phyloP scores from a whole-genome alignment of 2,888 invertebrate species.

The Marasmarcha lunaedactyla region DNA sequence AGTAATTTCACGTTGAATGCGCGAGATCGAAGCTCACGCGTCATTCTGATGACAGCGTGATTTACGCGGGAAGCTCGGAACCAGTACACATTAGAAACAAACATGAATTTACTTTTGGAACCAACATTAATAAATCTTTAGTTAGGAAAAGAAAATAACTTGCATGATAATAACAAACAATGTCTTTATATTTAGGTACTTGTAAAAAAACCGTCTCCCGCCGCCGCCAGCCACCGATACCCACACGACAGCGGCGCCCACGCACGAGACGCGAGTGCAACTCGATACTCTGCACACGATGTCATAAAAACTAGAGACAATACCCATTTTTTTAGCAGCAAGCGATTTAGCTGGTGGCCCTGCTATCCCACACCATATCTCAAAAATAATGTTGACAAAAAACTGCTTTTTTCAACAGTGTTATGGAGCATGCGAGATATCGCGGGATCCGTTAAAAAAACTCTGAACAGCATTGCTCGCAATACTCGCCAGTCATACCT shows the following conservation, averaged over 20 bases:
- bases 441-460: constrained; percentile 4
- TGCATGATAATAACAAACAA: too few species aligned
- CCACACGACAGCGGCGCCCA: too few species aligned
- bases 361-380: constrained; percentile 19
- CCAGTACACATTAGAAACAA: too few species aligned
- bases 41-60: too few species aligned
- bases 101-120: too few species aligned
- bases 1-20: neutral
- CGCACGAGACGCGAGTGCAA: constrained; percentile 22
- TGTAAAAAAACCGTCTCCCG: too few species aligned
- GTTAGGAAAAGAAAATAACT: too few species aligned
- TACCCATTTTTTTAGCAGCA: constrained; percentile 27
- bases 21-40: neutral
- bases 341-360: constrained; percentile 37
- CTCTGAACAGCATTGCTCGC: constrained; percentile 46
- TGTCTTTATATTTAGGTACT: too few species aligned
- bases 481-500: constrained; percentile 33
- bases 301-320: constrained; percentile 37
- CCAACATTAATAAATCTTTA: too few species aligned
- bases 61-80: too few species aligned
- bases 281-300: constrained; percentile 51
- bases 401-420: constrained; percentile 5
- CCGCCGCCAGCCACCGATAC: too few species aligned
- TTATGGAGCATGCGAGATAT: constrained; percentile 4
- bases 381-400: constrained; percentile 18